These are phyloP conservation scores for Labroides dimidiatus DNA, from an alignment of 2,797 vertebrate genomes.

Conservation along the genomic window DNA sequence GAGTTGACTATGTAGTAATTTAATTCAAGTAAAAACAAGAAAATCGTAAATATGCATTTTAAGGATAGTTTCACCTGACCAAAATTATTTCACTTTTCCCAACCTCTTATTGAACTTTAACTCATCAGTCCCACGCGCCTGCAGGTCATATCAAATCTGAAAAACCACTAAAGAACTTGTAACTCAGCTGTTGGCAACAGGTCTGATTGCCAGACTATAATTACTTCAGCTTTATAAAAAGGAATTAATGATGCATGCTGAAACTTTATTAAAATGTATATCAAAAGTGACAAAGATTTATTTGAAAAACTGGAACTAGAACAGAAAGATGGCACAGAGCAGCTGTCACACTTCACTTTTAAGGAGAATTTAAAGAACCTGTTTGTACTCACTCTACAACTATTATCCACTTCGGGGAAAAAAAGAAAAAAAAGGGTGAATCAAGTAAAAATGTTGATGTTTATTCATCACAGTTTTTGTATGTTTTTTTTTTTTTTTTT, in stretches of 20 bases:
- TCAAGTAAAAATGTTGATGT: background rate
- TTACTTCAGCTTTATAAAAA: conserved; percentile 17
- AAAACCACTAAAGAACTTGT: conserved; percentile 22
- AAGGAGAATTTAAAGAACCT: background rate
- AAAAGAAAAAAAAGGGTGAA: background rate
- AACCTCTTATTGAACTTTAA: conserved; percentile 25
- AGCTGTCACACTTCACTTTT: conserved; percentile 7
- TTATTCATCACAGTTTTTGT: background rate
- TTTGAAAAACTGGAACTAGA: background rate
- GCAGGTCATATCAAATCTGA: conserved; percentile 25
- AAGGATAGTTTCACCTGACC: conserved; percentile 11
- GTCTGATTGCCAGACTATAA: conserved; percentile 25
- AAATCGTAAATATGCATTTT: background rate
- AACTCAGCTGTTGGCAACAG: conserved; percentile 14
- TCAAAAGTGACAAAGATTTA: background rate
- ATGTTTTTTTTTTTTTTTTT: no score
- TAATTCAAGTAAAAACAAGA: conserved; percentile 21
- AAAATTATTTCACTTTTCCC: conserved; percentile 15
- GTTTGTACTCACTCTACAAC: background rate
- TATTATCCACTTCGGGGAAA: background rate
- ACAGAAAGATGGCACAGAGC: conserved; percentile 2
- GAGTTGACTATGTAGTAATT: conserved; percentile 2
- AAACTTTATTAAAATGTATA: conserved; percentile 15
- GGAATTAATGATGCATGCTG: conserved; percentile 6
- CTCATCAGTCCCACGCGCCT: conserved; percentile 13